A percentile compares a stretch with the other conserved stretches of the same genome.
Evolutionary conservation across 92 coral and sea anemone genomes (phyloP).

Genomic region (Porites evermanni): DNA sequence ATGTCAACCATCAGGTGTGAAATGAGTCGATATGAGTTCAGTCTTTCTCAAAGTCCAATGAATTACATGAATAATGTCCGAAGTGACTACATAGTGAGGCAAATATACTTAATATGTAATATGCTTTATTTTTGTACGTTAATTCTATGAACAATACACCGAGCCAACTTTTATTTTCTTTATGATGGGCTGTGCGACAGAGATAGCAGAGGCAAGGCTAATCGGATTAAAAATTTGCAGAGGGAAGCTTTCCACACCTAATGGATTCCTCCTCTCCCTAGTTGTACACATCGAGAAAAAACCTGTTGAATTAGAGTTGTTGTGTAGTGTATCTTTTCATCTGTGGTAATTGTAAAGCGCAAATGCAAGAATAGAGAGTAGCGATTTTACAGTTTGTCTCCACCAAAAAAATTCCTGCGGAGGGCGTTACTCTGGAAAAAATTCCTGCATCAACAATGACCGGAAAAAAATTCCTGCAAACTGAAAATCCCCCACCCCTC

Average conservation of each 20-base stretch:
- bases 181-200: background rate
- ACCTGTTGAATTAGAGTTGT: background rate
- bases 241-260: background rate
- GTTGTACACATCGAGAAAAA: no score
- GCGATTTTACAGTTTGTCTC: background rate
- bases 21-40: background rate
- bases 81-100: background rate
- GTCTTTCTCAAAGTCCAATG: background rate
- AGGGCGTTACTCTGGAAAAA: no score
- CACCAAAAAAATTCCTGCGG: no score
- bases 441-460: no score
- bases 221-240: background rate
- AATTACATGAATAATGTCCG: background rate
- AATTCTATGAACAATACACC: no score
- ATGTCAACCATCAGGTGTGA: background rate
- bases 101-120: no score
- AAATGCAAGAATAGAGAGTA: background rate
- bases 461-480: no score
- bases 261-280: background rate
- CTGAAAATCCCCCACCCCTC: no score
- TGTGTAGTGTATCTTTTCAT: background rate
- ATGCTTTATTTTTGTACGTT: no score
- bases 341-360: background rate
- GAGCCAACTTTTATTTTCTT: no score
- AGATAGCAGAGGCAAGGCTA: background rate